A percentile compares a stretch with the other conserved stretches of the same genome.
These are phyloP conservation scores for Acleris literana DNA, from an alignment of 2,888 invertebrate species.

Conservation along the genomic window DNA sequence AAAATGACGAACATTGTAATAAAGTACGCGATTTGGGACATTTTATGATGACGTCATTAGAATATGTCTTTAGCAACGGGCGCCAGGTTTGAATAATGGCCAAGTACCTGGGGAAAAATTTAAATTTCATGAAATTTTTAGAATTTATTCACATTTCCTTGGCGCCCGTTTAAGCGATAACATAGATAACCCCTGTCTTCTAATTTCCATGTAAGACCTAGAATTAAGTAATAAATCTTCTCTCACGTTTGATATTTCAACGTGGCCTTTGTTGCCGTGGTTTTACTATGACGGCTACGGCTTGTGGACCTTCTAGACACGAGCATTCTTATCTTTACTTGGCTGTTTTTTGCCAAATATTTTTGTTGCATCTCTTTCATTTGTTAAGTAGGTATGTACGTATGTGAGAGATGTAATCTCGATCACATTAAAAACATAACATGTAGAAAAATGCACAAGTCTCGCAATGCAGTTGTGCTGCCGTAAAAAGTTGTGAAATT, in stretches of 20 bases:
- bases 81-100: slow-evolving; percentile 26
- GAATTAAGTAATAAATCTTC: neutral
- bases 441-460: too few relatives aligned
- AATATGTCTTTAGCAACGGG: slow-evolving; percentile 2
- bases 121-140: slow-evolving; percentile 24
- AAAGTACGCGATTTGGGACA: neutral
- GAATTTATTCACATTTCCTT: slow-evolving; percentile 2
- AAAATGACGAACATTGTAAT: too few relatives aligned
- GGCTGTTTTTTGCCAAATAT: too few relatives aligned
- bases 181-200: neutral
- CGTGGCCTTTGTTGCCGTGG: neutral
- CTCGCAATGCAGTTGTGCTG: too few relatives aligned
- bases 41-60: slow-evolving; percentile 11
- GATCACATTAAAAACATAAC: too few relatives aligned
- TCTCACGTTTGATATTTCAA: neutral
- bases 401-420: too few relatives aligned
- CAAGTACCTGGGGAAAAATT: slow-evolving; percentile 27
- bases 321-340: too few relatives aligned
- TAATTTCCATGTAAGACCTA: neutral
- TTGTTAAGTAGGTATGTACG: too few relatives aligned
- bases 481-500: too few relatives aligned
- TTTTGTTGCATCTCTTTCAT: too few relatives aligned
- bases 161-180: neutral
- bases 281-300: neutral
- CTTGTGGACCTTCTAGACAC: too few relatives aligned